Base-by-base conservation (phyloP, 2,113 vertebrate species). In the Alectura lathami region DNA sequence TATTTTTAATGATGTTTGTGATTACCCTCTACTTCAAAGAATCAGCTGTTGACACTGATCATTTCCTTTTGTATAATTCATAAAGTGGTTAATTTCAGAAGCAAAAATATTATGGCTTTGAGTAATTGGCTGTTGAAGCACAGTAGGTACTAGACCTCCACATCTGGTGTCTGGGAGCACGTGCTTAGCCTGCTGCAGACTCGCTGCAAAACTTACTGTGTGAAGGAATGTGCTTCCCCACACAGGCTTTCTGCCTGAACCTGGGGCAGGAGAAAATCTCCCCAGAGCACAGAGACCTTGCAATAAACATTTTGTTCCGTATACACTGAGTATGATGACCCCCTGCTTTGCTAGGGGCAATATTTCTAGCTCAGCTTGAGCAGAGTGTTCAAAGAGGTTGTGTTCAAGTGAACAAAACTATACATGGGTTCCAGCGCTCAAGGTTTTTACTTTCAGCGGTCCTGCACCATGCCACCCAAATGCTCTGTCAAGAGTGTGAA, bases 41-140 rank as follows among this genome's bases (percentile, higher is more conserved):
- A 91, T 91, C 89, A 93, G 82, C 91, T 94, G 93, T 96, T 91
- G 94, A 91, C 87, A 80, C 56, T 2, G 2, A 92, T 77, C 38
- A 56, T 87, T 94, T 94, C 93, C 94, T 94, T 93, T 79, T 76
- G 74, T 87, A 54, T 92, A 87, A 91, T 94, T 95, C 93, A 93
- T 89, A 54, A 78, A 93, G 91, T 3, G 63, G 77, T 91, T 92
- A 69, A 94, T 96, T 96, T 93, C 93, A 92, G 91, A 86, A 95
- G 91, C 89, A 92, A 53, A 95, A 94, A 88, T 73, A 87, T 69
- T 73, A 92, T 0, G 77, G 43, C 40, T 53, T 82, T 91, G 94
- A 96, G 81, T 87, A 95, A 93, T 18, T 66, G 83, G n/a, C 77
- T 92, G 91, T 82, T 88, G 86, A 78, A 93, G 83, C 83, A 75